phyloP scores from a whole-genome alignment of 1,140 invertebrate species.

The Drosophila nebulosa region DNA sequence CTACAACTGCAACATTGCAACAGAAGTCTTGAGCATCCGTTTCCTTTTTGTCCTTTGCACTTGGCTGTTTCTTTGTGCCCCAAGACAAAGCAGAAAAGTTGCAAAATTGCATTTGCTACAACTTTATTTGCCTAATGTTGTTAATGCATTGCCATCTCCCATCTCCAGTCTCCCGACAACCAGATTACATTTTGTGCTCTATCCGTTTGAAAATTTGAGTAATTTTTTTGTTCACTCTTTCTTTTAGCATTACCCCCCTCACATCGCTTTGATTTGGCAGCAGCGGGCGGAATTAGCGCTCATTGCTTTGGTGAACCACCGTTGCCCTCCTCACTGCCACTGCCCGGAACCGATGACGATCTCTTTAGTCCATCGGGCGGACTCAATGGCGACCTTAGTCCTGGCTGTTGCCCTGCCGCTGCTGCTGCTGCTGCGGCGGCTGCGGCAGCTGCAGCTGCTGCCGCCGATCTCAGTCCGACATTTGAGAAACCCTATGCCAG shows the following conservation, averaged over 20 bases:
- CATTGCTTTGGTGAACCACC: slow-evolving; percentile 86
- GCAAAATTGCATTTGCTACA: slow-evolving; percentile 65
- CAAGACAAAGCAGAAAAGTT: slow-evolving; percentile 68
- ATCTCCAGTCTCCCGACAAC: neutral
- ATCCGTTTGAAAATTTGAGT: too few species aligned
- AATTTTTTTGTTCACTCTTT: neutral
- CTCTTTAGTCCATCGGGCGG: slow-evolving; percentile 87
- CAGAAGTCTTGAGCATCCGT: slow-evolving; percentile 33
- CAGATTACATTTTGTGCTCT: neutral
- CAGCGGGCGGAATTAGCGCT: slow-evolving; percentile 82
- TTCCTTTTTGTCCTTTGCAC: slow-evolving; percentile 35
- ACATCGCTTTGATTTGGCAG: slow-evolving; percentile 82
- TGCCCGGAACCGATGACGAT: slow-evolving; percentile 89
- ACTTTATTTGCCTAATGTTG: slow-evolving; percentile 72
- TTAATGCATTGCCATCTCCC: slow-evolving; percentile 24
- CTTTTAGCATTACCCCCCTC: slow-evolving; percentile 82
- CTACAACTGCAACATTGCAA: slow-evolving; percentile 7
- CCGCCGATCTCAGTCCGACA: slow-evolving; percentile 87
- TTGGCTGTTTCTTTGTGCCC: slow-evolving; percentile 37
- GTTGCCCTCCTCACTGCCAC: slow-evolving; percentile 85
- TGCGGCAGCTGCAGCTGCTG: slow-evolving; percentile 47
- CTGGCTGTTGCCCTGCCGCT: slow-evolving; percentile 78
- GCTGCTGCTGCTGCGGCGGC: slow-evolving; percentile 46
- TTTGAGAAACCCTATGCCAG: slow-evolving; percentile 88
- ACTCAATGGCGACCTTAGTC: slow-evolving; percentile 82